A percentile compares a stretch with the other conserved stretches of the same genome.
Conservation (phyloP, 1,140 invertebrate genomes). For the Vanessa atalanta region DNA sequence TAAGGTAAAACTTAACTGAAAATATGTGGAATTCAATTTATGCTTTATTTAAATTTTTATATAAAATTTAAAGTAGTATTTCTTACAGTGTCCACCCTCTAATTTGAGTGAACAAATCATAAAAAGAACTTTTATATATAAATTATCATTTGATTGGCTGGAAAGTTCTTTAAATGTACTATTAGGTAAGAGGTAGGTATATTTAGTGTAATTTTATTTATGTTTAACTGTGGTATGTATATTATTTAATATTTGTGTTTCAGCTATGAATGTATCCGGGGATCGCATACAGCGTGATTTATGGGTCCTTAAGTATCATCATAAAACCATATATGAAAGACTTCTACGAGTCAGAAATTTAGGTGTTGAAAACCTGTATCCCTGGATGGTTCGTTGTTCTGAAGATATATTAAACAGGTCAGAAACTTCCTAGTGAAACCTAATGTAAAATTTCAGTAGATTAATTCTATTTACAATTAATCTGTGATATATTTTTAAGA, state of each 20-base stretch:
- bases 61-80: constrained; percentile 8
- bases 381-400: constrained; percentile 78
- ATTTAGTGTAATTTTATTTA: constrained; percentile 5
- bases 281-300: constrained; percentile 75
- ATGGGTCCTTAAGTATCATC: constrained; percentile 77
- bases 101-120: constrained; percentile 58
- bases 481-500: no score
- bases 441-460: no score
- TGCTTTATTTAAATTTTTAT: no score
- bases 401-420: constrained; percentile 68
- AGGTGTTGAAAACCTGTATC: constrained; percentile 63
- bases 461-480: no score
- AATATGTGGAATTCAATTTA: no score
- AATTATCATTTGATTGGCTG: constrained; percentile 71
- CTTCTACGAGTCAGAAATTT: constrained; percentile 59
- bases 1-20: constrained; percentile 51
- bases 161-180: constrained; percentile 67
- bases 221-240: not conserved
- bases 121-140: constrained; percentile 72
- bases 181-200: constrained; percentile 59
- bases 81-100: constrained; percentile 62
- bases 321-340: constrained; percentile 62
- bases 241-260: constrained; percentile 38
- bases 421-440: not conserved
- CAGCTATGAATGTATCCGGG: constrained; percentile 68